Evolutionary conservation across 37 sponge, comb jelly and placozoan genomes (phyloP).

Genomic region (Spongilla lacustris): DNA sequence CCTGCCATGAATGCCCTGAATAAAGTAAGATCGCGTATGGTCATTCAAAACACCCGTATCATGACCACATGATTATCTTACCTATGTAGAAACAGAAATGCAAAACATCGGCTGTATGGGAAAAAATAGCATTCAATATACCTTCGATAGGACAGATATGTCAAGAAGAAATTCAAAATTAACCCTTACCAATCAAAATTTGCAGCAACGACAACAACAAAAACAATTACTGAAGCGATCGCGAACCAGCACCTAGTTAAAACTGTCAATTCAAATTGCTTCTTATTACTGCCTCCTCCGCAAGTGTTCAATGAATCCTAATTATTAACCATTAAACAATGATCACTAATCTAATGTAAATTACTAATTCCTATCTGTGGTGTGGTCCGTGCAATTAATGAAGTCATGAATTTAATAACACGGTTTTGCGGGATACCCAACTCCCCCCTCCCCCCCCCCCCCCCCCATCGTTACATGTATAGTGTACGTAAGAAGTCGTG

Average conservation of each 20-base stretch:
- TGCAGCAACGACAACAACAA: not conserved
- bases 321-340: not conserved
- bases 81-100: not conserved
- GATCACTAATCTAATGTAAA: not conserved
- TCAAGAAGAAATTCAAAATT: not conserved
- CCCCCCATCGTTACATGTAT: too few species aligned
- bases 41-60: constrained; percentile 1
- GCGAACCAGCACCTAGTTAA: not conserved
- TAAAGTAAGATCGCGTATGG: not conserved
- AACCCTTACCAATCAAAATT: not conserved
- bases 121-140: not conserved
- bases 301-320: not conserved
- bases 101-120: not conserved
- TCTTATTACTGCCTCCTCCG: not conserved
- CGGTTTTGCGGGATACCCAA: not conserved
- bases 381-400: not conserved
- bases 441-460: not conserved
- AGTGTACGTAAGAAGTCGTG: too few species aligned
- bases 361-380: not conserved
- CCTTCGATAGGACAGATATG: not conserved
- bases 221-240: not conserved
- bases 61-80: constrained; percentile 1
- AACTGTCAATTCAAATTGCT: not conserved
- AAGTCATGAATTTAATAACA: not conserved
- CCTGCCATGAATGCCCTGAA: not conserved